Base-by-base conservation (phyloP, 1,140 invertebrate species). In the Aphaenogaster ashmeadi region DNA sequence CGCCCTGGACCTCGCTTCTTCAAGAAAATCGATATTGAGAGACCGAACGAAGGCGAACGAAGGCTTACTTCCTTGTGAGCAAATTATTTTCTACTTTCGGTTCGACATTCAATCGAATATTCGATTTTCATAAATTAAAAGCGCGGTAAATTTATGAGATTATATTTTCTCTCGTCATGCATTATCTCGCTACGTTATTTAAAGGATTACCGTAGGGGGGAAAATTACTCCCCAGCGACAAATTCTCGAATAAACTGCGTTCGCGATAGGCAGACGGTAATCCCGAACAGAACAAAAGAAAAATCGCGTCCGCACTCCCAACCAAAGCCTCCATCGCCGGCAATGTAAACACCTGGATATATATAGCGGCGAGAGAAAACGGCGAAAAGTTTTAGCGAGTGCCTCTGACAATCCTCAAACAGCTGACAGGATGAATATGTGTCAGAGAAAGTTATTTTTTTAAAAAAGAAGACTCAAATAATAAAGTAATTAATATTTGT, bases 271-370 rank as follows among this genome's bases (percentile, higher is more conserved):
- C 60, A 90, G 66, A 64, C 52, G 56, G 58, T 69, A 87, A 88
- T 85, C 74, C 33, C 60, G 27, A 88, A 88, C 54, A 36, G 62
- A 84, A 87, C 85, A 87, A 83, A 89, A 85, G 86, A 79, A 90
- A 91, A 88, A 71, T 74, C 44, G 88, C 80, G 75, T 77, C 44
- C 75, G 36, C 84, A 89, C 87, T 90, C 85, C 85, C 60, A 83
- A 90, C 85, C 67, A 78, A 90, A 90, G 78, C 88, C 71, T 77
- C 77, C 88, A 90, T 90, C 86, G 80, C 41, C 54, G 88, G 79
- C 77, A 90, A 90, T 90, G 75, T 81, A 90, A 90, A 90, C 89
- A 90, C n/a, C 38, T 78, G 33, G 86, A 81, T 90, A 90, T 90
- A 89, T 90, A 90, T 90, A 90, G 90, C 87, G 80, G 50, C 52